Conservation (phyloP, 2,888 invertebrate species). For the Sinhomidia bicolor region DNA sequence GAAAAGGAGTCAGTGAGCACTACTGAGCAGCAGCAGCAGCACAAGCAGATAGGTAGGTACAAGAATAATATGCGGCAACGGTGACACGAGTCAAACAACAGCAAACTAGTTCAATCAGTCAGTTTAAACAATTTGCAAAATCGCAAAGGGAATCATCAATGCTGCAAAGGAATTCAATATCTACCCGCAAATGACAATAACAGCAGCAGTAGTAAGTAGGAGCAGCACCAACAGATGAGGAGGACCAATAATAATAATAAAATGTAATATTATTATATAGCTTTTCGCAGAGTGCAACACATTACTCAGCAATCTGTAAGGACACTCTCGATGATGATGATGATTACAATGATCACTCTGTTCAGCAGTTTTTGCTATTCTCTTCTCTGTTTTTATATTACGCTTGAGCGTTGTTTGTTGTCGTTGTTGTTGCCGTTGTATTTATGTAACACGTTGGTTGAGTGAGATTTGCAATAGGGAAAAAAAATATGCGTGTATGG, state of each 20-base stretch:
- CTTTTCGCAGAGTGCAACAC: too few species aligned
- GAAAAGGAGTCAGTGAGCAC: neutral
- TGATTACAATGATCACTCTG: neutral
- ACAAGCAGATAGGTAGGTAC: neutral
- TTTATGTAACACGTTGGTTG: neutral
- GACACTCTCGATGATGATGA: neutral
- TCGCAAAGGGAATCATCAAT: neutral
- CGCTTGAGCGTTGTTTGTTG: too few species aligned
- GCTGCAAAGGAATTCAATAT: too few species aligned
- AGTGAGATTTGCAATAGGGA: neutral
- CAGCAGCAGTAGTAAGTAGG: neutral
- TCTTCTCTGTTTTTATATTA: too few species aligned
- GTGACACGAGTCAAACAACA: slow-evolving; percentile 1
- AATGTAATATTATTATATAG: neutral
- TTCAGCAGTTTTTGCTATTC: neutral
- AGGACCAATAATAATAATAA: neutral
- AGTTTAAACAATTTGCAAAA: neutral
- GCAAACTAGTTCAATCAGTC: slow-evolving; percentile 15
- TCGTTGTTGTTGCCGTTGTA: too few species aligned
- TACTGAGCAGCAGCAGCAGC: slow-evolving; percentile 10
- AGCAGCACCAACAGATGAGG: neutral
- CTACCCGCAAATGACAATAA: too few species aligned
- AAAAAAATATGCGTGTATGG: neutral
- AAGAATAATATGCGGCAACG: neutral
- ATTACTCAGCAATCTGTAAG: neutral